phyloP scores from a whole-genome alignment of 1,140 invertebrate species.

The Lepidurus couesii region DNA sequence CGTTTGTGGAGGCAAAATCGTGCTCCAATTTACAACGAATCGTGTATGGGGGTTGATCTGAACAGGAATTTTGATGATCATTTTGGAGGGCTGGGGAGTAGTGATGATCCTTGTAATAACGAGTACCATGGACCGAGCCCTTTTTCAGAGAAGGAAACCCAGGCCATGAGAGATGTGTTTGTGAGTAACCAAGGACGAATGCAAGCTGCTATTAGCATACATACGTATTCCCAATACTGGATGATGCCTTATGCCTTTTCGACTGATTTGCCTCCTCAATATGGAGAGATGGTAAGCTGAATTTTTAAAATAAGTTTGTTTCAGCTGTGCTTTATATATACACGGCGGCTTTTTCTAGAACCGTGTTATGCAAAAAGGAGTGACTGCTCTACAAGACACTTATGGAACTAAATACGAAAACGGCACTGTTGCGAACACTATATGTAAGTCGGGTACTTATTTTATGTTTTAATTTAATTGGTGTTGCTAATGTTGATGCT shows the following conservation, averaged over 20 bases:
- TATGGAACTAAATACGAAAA: slow-evolving; percentile 38
- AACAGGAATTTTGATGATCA: slow-evolving; percentile 46
- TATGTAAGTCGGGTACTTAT: slow-evolving; percentile 27
- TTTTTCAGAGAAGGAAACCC: slow-evolving; percentile 88
- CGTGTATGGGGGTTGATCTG: slow-evolving; percentile 25
- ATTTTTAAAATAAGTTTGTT: neutral
- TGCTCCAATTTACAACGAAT: neutral
- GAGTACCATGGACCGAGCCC: slow-evolving; percentile 70
- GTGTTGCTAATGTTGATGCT: neutral
- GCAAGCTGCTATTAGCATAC: slow-evolving; percentile 66
- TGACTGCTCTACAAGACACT: slow-evolving; percentile 36
- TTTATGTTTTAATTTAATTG: neutral
- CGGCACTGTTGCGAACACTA: slow-evolving; percentile 34
- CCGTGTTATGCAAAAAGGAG: slow-evolving; percentile 37
- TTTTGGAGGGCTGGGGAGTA: slow-evolving; percentile 57
- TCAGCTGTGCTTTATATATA: neutral
- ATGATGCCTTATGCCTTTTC: slow-evolving; percentile 32
- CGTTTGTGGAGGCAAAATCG: neutral
- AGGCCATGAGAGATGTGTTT: slow-evolving; percentile 55
- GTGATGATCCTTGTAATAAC: slow-evolving; percentile 57
- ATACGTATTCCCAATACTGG: slow-evolving; percentile 63
- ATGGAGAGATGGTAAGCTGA: slow-evolving; percentile 30
- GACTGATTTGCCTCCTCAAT: slow-evolving; percentile 23
- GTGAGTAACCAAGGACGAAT: slow-evolving; percentile 44
- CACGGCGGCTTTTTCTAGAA: slow-evolving; percentile 33